Percentiles rank a stretch among this genome's conserved stretches.
These are phyloP conservation scores for Andrena chrysosceles DNA, from an alignment of 2,888 invertebrate genomes.

Conservation along the genomic window DNA sequence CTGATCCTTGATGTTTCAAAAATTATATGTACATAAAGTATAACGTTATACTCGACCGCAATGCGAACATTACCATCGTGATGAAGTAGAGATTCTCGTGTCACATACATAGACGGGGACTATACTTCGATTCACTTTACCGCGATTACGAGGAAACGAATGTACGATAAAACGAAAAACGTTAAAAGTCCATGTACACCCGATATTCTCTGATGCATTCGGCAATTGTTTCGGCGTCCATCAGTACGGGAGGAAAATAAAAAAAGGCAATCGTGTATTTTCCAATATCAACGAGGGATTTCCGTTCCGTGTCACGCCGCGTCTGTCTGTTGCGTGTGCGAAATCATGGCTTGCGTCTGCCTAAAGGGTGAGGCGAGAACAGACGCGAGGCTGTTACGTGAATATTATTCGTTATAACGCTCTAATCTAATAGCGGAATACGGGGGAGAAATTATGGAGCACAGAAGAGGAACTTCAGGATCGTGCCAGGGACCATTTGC, in stretches of 20 bases:
- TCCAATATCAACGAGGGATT: conserved; percentile 55
- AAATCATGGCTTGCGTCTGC: conserved; percentile 37
- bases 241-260: conserved; percentile 8
- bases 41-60: too few species aligned
- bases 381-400: conserved; percentile 64
- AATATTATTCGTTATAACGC: conserved; percentile 74
- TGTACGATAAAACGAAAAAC: conserved; percentile 4
- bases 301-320: conserved; percentile 33
- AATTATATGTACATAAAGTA: too few species aligned
- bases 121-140: conserved; percentile 11
- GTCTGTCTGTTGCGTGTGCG: conserved; percentile 27
- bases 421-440: conserved; percentile 71
- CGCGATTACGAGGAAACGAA: conserved; percentile 26
- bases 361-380: conserved; percentile 18
- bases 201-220: conserved; percentile 28
- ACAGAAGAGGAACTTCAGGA: conserved; percentile 66
- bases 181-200: conserved; percentile 34
- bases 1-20: too few species aligned
- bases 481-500: conserved; percentile 72
- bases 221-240: conserved; percentile 56
- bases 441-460: conserved; percentile 53
- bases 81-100: too few species aligned
- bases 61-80: too few species aligned
- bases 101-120: too few species aligned
- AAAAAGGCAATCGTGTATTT: conserved; percentile 24